Evolutionary conservation across 2,113 vertebrate species (phyloP).

Genomic region (Ictalurus punctatus): DNA sequence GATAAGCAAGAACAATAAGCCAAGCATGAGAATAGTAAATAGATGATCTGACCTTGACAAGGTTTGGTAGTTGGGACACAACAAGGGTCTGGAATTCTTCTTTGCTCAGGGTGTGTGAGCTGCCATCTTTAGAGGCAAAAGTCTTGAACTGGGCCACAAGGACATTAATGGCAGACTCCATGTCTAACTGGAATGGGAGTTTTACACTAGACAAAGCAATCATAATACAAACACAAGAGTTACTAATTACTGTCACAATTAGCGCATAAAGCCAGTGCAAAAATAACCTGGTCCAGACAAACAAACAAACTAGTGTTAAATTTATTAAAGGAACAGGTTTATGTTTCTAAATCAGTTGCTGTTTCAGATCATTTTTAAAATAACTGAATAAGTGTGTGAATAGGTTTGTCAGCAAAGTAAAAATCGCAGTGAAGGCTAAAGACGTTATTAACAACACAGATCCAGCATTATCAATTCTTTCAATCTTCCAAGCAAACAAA

Average conservation of each 20-base stretch:
- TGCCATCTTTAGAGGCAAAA: constrained; percentile 68
- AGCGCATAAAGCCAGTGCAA: background rate
- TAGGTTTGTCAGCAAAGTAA: background rate
- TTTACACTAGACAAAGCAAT: constrained; percentile 21
- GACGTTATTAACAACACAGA: background rate
- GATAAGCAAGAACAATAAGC: background rate
- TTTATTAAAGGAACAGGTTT: background rate
- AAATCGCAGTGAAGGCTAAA: background rate
- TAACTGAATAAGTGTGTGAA: background rate
- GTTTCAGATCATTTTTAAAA: background rate
- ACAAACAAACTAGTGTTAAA: background rate
- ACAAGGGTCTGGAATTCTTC: constrained; percentile 72
- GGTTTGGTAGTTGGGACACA: constrained; percentile 66
- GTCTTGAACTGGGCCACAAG: constrained; percentile 71
- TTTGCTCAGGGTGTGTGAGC: constrained; percentile 70
- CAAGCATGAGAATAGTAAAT: background rate
- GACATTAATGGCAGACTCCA: constrained; percentile 72
- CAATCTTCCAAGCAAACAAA: background rate
- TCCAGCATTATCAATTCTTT: background rate
- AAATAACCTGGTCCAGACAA: background rate
- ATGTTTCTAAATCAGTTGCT: background rate
- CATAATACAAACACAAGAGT: background rate
- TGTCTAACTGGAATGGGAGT: constrained; percentile 35
- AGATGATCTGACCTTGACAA: constrained; percentile 64
- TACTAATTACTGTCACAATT: background rate